Evolutionary conservation across 1,140 invertebrate species (phyloP).

Genomic region (Paracyclopina nana): DNA sequence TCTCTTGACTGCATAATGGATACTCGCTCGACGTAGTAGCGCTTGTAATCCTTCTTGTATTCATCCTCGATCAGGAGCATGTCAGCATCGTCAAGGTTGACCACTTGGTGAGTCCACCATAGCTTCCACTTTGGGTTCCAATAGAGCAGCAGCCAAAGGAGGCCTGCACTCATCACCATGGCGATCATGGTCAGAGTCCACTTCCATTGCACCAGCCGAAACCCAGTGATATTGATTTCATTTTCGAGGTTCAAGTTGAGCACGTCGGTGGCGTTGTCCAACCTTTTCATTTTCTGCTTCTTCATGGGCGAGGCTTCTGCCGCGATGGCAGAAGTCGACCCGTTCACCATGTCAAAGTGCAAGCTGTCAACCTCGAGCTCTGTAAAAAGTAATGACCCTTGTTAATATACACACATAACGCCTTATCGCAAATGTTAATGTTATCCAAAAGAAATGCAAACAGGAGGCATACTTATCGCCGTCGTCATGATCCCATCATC

Average conservation of each 20-base stretch:
- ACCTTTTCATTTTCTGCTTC: no score
- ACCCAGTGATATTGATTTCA: neutral
- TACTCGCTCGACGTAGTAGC: conserved; percentile 32
- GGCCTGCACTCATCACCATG: neutral
- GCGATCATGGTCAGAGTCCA: neutral
- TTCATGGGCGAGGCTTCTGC: no score
- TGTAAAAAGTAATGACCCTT: no score
- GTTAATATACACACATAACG: no score
- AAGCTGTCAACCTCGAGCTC: no score
- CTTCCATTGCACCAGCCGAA: neutral
- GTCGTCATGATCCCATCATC: no score
- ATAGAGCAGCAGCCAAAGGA: conserved; percentile 5
- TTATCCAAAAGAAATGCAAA: no score
- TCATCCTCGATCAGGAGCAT: conserved; percentile 26
- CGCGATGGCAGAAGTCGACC: no score
- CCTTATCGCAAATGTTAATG: no score
- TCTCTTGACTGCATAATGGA: conserved; percentile 18
- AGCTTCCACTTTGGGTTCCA: neutral
- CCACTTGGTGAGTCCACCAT: neutral
- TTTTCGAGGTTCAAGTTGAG: neutral
- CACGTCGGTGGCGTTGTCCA: neutral
- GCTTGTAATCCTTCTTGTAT: conserved; percentile 34
- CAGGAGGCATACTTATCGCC: no score
- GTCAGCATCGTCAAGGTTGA: neutral
- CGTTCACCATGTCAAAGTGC: no score